Base-by-base conservation (phyloP, 2,113 vertebrate genomes). In the Numida meleagris region DNA sequence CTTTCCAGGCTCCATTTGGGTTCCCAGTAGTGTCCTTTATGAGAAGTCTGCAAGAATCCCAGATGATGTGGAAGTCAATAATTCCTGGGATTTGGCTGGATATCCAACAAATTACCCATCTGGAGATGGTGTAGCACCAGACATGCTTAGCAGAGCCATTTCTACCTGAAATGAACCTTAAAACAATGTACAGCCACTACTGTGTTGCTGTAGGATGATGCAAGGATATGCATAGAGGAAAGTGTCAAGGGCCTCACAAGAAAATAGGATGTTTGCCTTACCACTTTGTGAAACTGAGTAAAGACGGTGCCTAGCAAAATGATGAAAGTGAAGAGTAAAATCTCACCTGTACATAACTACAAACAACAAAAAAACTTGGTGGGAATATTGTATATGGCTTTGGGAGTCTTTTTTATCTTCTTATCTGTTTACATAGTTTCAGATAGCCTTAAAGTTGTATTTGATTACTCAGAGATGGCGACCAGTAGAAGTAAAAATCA, bases 391-490 rank as follows among this genome's bases (percentile, higher is more conserved):
- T 29, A 51, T 15, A 34, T 8, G 7, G 11, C 14, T 1, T 0
- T 17, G 1, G 10, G 11, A 11, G 0, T 0, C 0, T 20, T n/a
- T 50, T 66, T 63, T 62, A 12, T 77, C 55, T 48, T 38, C 43
- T 68, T 61, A 9, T 50, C 58, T 92, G 2, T 65, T 88, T 73
- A 15, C 6, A 59, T 10, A 31, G 38, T 50, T 14, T 55, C 81
- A 43, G 6, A 48, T 36, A 79, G 40, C 1, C 1, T 15, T 75
- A 51, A 78, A 85, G 14, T 51, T 86, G 29, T 51, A 68, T 38
- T 76, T 55, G 50, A 36, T 46, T 72, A 9, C 2, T 34, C 10
- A 20, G 4, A 1, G 51, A 16, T 55, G 20, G 40, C 10, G 20
- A 68, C 33, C 18, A 50, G 17, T n/a, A 74, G 24, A 53, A 58